A percentile compares a stretch with the other conserved stretches of the same genome.
phyloP scores from a whole-genome alignment of 2,888 invertebrate species.

The Clepsis dumicolana region DNA sequence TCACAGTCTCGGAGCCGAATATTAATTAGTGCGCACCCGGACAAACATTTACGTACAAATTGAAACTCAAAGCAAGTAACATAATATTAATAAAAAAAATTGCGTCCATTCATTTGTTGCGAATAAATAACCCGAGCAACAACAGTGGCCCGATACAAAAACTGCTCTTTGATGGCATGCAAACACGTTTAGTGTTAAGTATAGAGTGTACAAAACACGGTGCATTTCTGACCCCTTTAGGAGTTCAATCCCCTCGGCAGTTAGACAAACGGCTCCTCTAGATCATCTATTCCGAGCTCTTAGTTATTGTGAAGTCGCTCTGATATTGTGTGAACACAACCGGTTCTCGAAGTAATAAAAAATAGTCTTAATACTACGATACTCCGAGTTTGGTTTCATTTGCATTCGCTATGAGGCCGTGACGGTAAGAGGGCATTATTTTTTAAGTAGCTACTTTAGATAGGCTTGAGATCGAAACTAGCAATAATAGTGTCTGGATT shows the following conservation, averaged over 20 bases:
- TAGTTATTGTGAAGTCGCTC: constrained; percentile 52
- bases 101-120: constrained; percentile 62
- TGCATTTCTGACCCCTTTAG: constrained; percentile 46
- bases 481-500: background rate
- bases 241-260: constrained; percentile 49
- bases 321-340: constrained; percentile 39
- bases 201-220: constrained; percentile 36
- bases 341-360: constrained; percentile 43
- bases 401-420: constrained; percentile 25
- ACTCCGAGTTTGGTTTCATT: constrained; percentile 16
- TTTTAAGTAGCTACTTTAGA: constrained; percentile 26
- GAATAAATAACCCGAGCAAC: constrained; percentile 62
- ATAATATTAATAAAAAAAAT: constrained; percentile 9
- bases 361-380: constrained; percentile 21
- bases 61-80: constrained; percentile 6
- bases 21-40: constrained; percentile 36
- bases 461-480: constrained; percentile 6
- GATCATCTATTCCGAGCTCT: constrained; percentile 18
- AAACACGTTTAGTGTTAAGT: constrained; percentile 39
- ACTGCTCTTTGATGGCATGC: constrained; percentile 25
- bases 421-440: background rate
- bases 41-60: constrained; percentile 32
- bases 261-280: constrained; percentile 62
- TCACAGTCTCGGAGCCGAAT: constrained; percentile 11
- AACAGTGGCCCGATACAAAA: constrained; percentile 60